These are phyloP conservation scores for Oscheius sp. DNA, from an alignment of 2,888 invertebrate genomes.

Conservation along the genomic window DNA sequence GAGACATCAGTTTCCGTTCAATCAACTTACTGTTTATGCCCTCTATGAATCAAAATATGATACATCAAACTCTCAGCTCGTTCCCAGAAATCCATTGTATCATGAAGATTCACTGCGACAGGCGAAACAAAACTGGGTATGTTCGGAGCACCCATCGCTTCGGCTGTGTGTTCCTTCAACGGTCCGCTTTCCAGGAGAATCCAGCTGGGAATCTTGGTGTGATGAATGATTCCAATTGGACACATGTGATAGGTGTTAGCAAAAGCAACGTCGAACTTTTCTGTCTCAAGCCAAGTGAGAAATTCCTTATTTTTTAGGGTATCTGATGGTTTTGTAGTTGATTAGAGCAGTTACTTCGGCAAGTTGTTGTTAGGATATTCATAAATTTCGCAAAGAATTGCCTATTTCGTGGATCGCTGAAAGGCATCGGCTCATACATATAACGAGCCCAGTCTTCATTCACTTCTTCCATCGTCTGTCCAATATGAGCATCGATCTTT, in stretches of 20 bases:
- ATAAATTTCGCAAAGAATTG: neutral
- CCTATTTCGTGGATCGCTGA: neutral
- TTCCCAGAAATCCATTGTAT: constrained; percentile 55
- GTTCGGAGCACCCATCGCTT: constrained; percentile 50
- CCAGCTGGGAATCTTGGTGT: constrained; percentile 59
- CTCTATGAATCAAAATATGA: constrained; percentile 35
- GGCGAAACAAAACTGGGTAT: constrained; percentile 56
- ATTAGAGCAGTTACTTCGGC: neutral
- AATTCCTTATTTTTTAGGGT: constrained; percentile 45
- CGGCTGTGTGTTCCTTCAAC: constrained; percentile 55
- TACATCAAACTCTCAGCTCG: constrained; percentile 55
- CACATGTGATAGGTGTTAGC: constrained; percentile 59
- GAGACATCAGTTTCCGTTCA: neutral
- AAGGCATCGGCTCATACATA: constrained; percentile 1
- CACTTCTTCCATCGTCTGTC: neutral
- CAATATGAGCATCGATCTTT: neutral
- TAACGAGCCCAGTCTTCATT: constrained; percentile 5
- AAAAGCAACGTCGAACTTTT: constrained; percentile 62
- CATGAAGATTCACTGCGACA: constrained; percentile 42
- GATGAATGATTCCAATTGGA: constrained; percentile 59
- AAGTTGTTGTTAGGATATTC: constrained; percentile 14
- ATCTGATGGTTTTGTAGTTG: constrained; percentile 8
- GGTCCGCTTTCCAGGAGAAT: constrained; percentile 60
- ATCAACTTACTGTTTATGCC: constrained; percentile 27
- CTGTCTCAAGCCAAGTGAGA: constrained; percentile 42